Percentiles rank a stretch among this genome's conserved stretches.
Evolutionary conservation across 2,113 vertebrate species (phyloP).

Genomic region (Uria aalge): DNA sequence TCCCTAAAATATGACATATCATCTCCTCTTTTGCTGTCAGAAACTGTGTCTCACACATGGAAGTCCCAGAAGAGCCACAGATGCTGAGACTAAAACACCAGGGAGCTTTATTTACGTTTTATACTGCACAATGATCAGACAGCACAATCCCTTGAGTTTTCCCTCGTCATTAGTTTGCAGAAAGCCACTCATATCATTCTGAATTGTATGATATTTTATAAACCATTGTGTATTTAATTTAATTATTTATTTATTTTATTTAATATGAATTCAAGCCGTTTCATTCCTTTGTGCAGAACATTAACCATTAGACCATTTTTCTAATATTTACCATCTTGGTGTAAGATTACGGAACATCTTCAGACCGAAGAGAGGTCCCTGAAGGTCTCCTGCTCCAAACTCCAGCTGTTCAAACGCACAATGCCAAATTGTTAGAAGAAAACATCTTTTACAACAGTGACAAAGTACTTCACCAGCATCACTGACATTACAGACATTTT

Average conservation of each 20-base stretch:
- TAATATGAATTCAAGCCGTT: neutral
- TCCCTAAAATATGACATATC: neutral
- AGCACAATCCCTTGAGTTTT: neutral
- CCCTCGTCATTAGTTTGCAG: neutral
- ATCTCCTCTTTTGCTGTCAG: neutral
- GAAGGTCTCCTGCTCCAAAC: slow-evolving; percentile 91
- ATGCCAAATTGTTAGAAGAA: neutral
- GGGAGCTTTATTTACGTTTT: neutral
- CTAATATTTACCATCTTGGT: slow-evolving; percentile 83
- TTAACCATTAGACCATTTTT: neutral
- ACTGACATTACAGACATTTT: neutral
- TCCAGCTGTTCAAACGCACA: slow-evolving; percentile 82
- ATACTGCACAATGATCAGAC: neutral
- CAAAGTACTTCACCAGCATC: neutral
- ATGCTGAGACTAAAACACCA: neutral
- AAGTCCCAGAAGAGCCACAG: neutral
- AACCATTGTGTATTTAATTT: neutral
- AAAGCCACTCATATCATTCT: neutral
- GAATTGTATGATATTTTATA: neutral
- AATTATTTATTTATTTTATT: neutral
- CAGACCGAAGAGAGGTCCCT: slow-evolving; percentile 90
- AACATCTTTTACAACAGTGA: neutral
- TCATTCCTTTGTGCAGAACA: neutral
- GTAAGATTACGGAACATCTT: slow-evolving; percentile 97
- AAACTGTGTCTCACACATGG: neutral